These are phyloP conservation scores for Ormia ochracea DNA, from an alignment of 2,888 invertebrate species.

Conservation along the genomic window DNA sequence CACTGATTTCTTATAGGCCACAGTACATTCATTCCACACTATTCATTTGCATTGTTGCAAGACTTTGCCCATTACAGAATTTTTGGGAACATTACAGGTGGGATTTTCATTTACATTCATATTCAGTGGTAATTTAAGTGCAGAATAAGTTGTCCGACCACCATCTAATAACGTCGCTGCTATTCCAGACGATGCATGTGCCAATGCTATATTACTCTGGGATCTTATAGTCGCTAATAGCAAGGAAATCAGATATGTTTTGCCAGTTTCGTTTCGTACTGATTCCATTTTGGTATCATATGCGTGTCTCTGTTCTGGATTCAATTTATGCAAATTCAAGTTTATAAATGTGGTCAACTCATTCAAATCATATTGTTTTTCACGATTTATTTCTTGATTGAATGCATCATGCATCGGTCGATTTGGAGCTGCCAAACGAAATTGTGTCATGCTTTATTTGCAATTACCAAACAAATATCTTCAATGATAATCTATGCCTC, in stretches of 20 bases:
- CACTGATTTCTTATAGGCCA: constrained; percentile 40
- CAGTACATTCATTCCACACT: constrained; percentile 54
- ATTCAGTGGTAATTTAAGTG: constrained; percentile 1
- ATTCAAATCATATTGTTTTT: constrained; percentile 19
- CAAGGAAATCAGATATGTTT: constrained; percentile 51
- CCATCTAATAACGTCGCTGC: constrained; percentile 65
- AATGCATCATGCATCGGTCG: background rate
- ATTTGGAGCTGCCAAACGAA: constrained; percentile 58
- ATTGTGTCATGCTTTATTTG: constrained; percentile 54
- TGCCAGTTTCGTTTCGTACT: constrained; percentile 6
- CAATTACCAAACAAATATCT: constrained; percentile 54
- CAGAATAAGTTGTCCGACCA: constrained; percentile 63
- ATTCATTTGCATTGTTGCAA: constrained; percentile 21
- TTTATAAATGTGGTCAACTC: too few relatives aligned
- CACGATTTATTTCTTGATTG: constrained; percentile 10
- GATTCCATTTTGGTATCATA: constrained; percentile 12
- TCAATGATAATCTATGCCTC: constrained; percentile 57
- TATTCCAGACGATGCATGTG: constrained; percentile 53
- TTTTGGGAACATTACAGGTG: background rate
- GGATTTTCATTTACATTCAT: background rate
- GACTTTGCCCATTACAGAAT: constrained; percentile 19
- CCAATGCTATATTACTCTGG: constrained; percentile 57
- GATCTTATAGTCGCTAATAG: constrained; percentile 36
- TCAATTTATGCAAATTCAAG: background rate
- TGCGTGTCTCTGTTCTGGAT: constrained; percentile 47